Evolutionary conservation across 2,797 vertebrate genomes (phyloP).

Genomic region (Malacoraja senta): DNA sequence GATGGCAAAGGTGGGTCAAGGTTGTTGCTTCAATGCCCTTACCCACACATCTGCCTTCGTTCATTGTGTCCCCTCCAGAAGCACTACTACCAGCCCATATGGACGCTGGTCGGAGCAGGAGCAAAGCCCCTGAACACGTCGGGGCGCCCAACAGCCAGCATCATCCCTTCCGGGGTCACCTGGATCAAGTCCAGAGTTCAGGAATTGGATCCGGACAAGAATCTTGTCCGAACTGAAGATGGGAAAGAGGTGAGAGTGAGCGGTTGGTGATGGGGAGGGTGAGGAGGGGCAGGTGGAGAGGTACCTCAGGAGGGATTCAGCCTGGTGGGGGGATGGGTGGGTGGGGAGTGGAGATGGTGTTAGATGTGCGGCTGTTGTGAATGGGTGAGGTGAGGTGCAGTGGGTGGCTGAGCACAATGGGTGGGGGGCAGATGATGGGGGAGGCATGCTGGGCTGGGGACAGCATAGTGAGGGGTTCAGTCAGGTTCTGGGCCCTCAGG

Average conservation of each 20-base stretch:
- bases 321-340: background rate
- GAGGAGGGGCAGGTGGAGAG: background rate
- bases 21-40: too few species aligned
- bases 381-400: too few species aligned
- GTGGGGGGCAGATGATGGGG: too few species aligned
- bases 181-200: conserved; percentile 81
- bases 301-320: too few species aligned
- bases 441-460: too few species aligned
- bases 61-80: conserved; percentile 56
- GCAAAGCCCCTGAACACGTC: conserved; percentile 72
- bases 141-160: conserved; percentile 64
- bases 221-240: conserved; percentile 66
- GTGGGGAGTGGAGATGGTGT: background rate
- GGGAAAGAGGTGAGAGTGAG: conserved; percentile 65
- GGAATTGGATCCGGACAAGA: conserved; percentile 77
- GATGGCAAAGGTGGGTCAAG: too few species aligned
- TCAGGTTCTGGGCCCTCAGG: too few species aligned
- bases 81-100: conserved; percentile 94
- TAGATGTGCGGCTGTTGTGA: background rate
- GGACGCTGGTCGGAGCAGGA: conserved; percentile 91
- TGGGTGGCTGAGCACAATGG: too few species aligned
- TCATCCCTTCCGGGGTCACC: conserved; percentile 79
- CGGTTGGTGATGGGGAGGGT: background rate
- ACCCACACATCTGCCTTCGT: background rate
- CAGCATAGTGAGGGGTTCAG: too few species aligned